Evolutionary conservation across 53 echinoderm and acorn worm species (phyloP).

Genomic region (Glandiceps talaboti): DNA sequence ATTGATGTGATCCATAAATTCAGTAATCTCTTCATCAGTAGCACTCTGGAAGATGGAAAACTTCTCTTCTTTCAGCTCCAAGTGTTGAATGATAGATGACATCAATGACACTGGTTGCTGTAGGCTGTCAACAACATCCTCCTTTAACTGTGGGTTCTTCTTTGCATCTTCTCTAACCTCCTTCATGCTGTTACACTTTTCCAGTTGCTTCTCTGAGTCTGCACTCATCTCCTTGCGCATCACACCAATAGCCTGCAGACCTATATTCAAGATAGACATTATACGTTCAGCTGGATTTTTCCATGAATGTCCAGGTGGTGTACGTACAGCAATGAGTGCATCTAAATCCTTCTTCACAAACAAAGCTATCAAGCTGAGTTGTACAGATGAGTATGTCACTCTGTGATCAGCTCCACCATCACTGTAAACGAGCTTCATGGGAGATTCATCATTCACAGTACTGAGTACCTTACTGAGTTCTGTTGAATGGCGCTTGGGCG

Average conservation of each 20-base stretch:
- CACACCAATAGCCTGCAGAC: slow-evolving; percentile 4
- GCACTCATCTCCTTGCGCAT: slow-evolving; percentile 6
- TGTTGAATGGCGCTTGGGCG: background rate
- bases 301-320: slow-evolving; percentile 12
- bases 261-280: slow-evolving; percentile 9
- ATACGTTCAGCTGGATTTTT: slow-evolving; percentile 18
- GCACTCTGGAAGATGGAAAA: background rate
- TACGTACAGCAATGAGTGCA: slow-evolving; percentile 1
- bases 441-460: background rate
- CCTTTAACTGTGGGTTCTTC: background rate
- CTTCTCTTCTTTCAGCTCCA: background rate
- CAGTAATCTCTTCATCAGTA: background rate
- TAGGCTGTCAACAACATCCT: background rate
- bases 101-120: background rate
- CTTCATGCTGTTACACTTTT: background rate
- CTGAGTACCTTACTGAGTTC: background rate
- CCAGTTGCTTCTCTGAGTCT: background rate
- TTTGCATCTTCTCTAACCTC: background rate
- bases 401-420: slow-evolving; percentile 12
- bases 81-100: background rate
- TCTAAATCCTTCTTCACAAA: background rate
- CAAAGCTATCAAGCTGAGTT: slow-evolving; percentile 1
- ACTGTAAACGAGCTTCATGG: slow-evolving; percentile 2
- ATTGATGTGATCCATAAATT: background rate
- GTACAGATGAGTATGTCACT: slow-evolving; percentile 3